Base-by-base conservation (phyloP, 2,797 vertebrate species). In the Cyclopterus lumpus region DNA sequence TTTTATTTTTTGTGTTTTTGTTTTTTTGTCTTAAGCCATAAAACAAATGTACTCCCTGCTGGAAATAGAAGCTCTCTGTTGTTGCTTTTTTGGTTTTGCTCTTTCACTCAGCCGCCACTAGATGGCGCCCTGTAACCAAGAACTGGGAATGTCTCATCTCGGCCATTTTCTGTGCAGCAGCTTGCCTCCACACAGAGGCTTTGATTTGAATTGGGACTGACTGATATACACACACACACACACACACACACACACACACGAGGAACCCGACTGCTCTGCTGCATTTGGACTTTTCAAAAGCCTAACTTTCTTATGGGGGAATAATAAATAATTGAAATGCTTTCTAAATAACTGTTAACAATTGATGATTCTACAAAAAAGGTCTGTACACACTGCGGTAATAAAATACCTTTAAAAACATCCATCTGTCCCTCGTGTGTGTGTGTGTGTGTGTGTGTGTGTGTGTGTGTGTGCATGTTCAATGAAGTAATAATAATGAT, bases 301-400 rank as follows among this genome's bases (percentile, higher is more conserved):
- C 76, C 74, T 85, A 76, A 86, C 86, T 93, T 94, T 93, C 89
- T 90, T 93, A 92, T 85, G 59, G 67, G 67, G 2, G 12, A 42
- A 40, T n/a, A 46, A 81, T 79, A 65, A 61, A 72, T 58, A 74
- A 59, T 84, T 82, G 60, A 87, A 88, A 86, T 80, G 89, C 91
- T 92, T 93, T 93, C 88, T 93, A 93, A 91, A 75, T 74, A 92
- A 88, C 89, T 91, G 83, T 79, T 91, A 89, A 88, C 77, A 88
- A 86, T 89, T 84, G 82, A 87, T 84, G 82, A 90, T 82, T 79
- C 72, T 86, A 86, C 53, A 80, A 78, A 59, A n/a, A 82, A 83
- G 55, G 75, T 89, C 89, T 92, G 86, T 91, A 89, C 75, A 90
- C 91, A 90, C 91, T 91, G 86, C 86, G 54, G 66, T 91, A 94